Percentiles rank a stretch among this genome's conserved stretches.
Evolutionary conservation across 2,888 invertebrate genomes (phyloP).

Genomic region (Apodemia duryi): DNA sequence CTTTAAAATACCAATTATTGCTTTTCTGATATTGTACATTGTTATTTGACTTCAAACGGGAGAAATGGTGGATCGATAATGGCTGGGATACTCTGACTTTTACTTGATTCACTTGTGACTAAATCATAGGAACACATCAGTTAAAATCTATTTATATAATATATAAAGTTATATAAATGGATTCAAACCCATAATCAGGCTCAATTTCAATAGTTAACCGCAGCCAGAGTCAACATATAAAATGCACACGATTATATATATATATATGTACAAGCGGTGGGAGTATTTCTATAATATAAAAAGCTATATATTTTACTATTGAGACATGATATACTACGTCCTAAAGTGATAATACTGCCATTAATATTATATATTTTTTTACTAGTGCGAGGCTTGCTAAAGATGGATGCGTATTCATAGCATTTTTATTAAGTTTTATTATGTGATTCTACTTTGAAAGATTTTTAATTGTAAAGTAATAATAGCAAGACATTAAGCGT

Average conservation of each 20-base stretch:
- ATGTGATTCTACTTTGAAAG: too few species aligned
- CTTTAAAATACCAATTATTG: too few species aligned
- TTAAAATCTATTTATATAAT: neutral
- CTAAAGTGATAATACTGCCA: neutral
- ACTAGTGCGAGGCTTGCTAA: too few species aligned
- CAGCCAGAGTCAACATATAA: slow-evolving; percentile 27
- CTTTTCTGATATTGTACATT: too few species aligned
- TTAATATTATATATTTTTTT: too few species aligned
- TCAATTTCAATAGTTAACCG: slow-evolving; percentile 3
- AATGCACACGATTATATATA: slow-evolving; percentile 40
- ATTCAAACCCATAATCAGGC: neutral
- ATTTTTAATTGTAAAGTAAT: too few species aligned
- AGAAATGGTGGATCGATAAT: neutral
- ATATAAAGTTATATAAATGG: neutral
- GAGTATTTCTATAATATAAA: slow-evolving; percentile 44
- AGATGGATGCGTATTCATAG: too few species aligned
- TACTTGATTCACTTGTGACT: neutral
- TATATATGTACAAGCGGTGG: slow-evolving; percentile 70
- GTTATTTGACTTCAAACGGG: neutral
- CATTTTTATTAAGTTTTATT: too few species aligned
- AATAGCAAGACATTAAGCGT: too few species aligned
- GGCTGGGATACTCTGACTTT: neutral
- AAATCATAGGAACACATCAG: neutral
- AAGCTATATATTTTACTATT: slow-evolving; percentile 16
- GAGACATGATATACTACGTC: slow-evolving; percentile 8